Evolutionary conservation across 2,888 invertebrate species (phyloP), one percentile per base, ranked within the genome.

Genomic region (Chrysina gloriosa): DNA sequence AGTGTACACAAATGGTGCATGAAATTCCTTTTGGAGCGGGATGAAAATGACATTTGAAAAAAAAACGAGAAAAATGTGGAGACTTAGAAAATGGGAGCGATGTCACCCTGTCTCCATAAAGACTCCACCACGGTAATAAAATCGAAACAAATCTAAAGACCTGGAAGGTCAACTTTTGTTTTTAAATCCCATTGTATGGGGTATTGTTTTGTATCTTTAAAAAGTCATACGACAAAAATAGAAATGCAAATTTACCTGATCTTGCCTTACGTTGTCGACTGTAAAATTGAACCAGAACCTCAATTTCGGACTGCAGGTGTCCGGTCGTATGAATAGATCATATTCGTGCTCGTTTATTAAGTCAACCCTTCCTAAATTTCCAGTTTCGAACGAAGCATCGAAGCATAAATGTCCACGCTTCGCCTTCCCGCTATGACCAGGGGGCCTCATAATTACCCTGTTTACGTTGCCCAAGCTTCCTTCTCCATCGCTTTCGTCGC

Each of bases 221-320:
- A 36, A 11, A 36, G n/a, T n/a, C n/a, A n/a, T n/a, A n/a, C n/a
- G n/a, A n/a, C n/a, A n/a, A n/a, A n/a, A n/a, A n/a, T n/a, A n/a
- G n/a, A n/a, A n/a, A n/a, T n/a, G n/a, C 2, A n/a, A 19, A 39
- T 31, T 71, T 80, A 92, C 93, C 88, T 98, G 98, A 82, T 98
- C 96, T 69, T 92, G 89, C 76, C 92, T 92, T 0, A 95, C 95
- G 81, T 98, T 98, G 82, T 97, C 97, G 34, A 98, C 97, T 0
- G 97, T 96, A 80, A 98, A 99, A 84, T 98, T 97, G 84, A 97
- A 98, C 98, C 98, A 98, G 75, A 98, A 92, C 54, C 98, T 86
- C 71, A 93, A 90, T 47, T 96, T 88, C 0, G 97, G 97, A 81
- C 96, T 94, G 82, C 97, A 97, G 0, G 97, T 98, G 82, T 99